These are phyloP conservation scores for Chrysolina americana DNA, from an alignment of 2,888 invertebrate genomes.

Conservation along the genomic window DNA sequence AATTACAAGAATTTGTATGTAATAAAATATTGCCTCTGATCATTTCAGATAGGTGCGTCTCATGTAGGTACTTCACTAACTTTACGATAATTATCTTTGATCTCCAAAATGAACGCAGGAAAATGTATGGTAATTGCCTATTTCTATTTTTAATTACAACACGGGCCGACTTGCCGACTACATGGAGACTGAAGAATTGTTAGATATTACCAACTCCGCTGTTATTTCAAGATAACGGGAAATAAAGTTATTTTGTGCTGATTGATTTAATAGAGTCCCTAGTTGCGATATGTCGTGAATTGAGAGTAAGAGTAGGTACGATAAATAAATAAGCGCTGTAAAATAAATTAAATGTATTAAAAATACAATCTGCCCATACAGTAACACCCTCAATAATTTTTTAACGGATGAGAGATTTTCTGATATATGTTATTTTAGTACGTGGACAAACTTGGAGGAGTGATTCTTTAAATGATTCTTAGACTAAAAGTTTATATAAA, in stretches of 20 bases:
- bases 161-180: slow-evolving; percentile 2
- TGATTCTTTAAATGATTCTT: too few species aligned
- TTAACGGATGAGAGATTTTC: too few species aligned
- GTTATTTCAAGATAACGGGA: not conserved
- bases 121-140: slow-evolving; percentile 17
- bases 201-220: not conserved
- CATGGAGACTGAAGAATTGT: not conserved
- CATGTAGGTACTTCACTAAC: slow-evolving; percentile 20
- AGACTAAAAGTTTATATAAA: too few species aligned
- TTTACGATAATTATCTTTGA: slow-evolving; percentile 23
- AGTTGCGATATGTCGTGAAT: too few species aligned
- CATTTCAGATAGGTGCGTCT: slow-evolving; percentile 20
- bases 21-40: slow-evolving; percentile 46
- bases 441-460: too few species aligned
- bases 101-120: slow-evolving; percentile 22
- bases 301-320: too few species aligned
- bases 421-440: too few species aligned
- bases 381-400: too few species aligned
- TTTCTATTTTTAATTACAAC: slow-evolving; percentile 24
- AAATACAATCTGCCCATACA: too few species aligned
- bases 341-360: too few species aligned
- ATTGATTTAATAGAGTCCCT: not conserved
- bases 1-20: slow-evolving; percentile 48
- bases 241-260: not conserved
- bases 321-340: not conserved